Evolutionary conservation across 2,888 invertebrate genomes (phyloP).

Genomic region (Macaria notata): DNA sequence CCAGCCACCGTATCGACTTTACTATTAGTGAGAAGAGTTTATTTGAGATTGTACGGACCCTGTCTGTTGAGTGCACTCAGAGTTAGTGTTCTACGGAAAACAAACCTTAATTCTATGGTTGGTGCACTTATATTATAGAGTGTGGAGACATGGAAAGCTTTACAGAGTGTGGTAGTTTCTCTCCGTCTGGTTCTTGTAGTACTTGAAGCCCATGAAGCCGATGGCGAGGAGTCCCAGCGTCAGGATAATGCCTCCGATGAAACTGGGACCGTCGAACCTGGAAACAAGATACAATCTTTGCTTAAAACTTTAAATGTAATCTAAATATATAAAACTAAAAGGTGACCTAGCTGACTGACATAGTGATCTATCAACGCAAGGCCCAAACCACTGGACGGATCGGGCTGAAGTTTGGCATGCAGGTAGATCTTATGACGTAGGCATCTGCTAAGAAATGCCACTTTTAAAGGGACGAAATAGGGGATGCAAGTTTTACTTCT

Average conservation of each 20-base stretch:
- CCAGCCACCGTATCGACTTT: conserved; percentile 34
- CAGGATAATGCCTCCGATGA: conserved; percentile 93
- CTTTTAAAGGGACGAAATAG: too few species aligned
- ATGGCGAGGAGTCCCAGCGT: conserved; percentile 90
- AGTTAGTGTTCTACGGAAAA: conserved; percentile 20
- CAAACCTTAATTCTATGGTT: conserved; percentile 32
- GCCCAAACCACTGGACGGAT: too few species aligned
- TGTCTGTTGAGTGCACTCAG: conserved; percentile 40
- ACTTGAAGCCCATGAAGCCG: conserved; percentile 91
- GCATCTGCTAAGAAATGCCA: too few species aligned
- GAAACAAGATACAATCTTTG: conserved; percentile 35
- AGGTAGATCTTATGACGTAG: too few species aligned
- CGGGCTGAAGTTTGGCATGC: too few species aligned
- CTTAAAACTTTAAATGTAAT: too few species aligned
- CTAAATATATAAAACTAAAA: too few species aligned
- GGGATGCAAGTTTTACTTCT: too few species aligned
- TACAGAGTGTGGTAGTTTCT: conserved; percentile 95
- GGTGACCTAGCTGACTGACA: too few species aligned
- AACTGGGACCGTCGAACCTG: conserved; percentile 89
- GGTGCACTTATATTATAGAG: conserved; percentile 62
- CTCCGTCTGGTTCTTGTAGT: conserved; percentile 93
- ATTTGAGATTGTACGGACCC: conserved; percentile 37
- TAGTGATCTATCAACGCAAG: too few species aligned
- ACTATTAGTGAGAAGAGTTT: conserved; percentile 25
- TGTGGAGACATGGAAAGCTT: conserved; percentile 35